Conservation (phyloP, 2,888 invertebrate genomes). For the Macroteleia sp. region DNA sequence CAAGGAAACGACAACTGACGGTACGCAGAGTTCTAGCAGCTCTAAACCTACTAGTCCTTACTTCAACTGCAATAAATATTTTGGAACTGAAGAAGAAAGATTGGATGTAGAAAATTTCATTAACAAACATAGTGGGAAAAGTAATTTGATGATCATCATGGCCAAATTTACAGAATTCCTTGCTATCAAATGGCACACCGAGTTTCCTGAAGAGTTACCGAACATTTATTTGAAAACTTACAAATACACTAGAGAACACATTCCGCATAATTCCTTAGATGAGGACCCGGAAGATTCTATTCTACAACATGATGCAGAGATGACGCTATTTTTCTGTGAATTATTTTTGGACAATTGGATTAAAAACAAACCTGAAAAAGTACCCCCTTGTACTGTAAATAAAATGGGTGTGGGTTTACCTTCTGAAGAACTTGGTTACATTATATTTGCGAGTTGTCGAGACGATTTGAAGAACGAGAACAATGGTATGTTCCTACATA, state of each 20-base stretch:
- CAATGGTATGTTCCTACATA: constrained; percentile 83
- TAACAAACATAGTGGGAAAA: constrained; percentile 82
- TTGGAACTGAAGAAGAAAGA: constrained; percentile 87
- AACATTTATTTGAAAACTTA: constrained; percentile 87
- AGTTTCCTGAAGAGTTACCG: constrained; percentile 88
- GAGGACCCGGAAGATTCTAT: constrained; percentile 80
- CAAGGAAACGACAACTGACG: constrained; percentile 76
- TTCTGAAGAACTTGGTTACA: constrained; percentile 84
- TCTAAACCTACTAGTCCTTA: constrained; percentile 78
- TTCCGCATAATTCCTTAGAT: constrained; percentile 84
- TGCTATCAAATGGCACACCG: constrained; percentile 86
- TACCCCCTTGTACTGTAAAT: constrained; percentile 72
- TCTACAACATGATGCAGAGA: constrained; percentile 84
- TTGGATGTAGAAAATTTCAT: constrained; percentile 88
- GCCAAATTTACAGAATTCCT: constrained; percentile 86
- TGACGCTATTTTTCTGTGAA: constrained; percentile 86
- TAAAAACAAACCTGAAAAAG: constrained; percentile 73
- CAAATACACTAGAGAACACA: constrained; percentile 84
- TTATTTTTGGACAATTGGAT: constrained; percentile 83
- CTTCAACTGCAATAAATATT: constrained; percentile 85
- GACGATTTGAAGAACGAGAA: constrained; percentile 84
- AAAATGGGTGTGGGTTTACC: constrained; percentile 80
- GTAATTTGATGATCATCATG: constrained; percentile 86
- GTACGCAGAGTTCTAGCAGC: constrained; percentile 75
- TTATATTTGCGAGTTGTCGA: constrained; percentile 84